These are phyloP conservation scores for Cettia cetti DNA, from an alignment of 2,113 vertebrate genomes.

Conservation along the genomic window DNA sequence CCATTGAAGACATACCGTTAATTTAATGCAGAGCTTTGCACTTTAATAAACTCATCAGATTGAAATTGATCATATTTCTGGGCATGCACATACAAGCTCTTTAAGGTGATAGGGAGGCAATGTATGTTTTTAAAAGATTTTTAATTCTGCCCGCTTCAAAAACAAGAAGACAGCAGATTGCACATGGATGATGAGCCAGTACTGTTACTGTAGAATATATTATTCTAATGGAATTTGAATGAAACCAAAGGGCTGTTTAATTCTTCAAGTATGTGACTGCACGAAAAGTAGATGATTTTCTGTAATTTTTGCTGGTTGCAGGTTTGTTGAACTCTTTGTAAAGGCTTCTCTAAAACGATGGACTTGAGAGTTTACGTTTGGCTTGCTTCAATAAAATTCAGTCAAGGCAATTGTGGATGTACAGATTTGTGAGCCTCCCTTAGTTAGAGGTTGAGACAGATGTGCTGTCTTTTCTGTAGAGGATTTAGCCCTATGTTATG, in stretches of 20 bases:
- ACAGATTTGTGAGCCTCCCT: background rate
- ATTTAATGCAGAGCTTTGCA: background rate
- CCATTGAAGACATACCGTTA: rapidly evolving
- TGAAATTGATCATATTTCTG: background rate
- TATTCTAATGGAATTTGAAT: background rate
- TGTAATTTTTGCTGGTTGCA: background rate
- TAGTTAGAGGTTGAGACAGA: background rate
- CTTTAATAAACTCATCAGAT: background rate
- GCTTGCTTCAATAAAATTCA: background rate
- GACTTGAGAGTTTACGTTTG: background rate
- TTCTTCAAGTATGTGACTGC: background rate
- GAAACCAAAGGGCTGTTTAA: background rate
- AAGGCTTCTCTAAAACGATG: background rate
- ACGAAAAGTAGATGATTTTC: background rate
- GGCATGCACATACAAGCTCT: background rate
- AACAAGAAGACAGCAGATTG: background rate
- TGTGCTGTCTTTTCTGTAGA: background rate
- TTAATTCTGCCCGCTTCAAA: background rate
- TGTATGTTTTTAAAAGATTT: background rate
- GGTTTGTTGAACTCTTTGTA: background rate
- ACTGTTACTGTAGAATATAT: background rate
- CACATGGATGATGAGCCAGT: background rate
- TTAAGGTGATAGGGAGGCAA: background rate
- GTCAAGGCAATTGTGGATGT: rapidly evolving
- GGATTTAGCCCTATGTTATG: background rate